A percentile compares a stretch with the other conserved stretches of the same genome.
These are phyloP conservation scores for Sebastes miniatus DNA, from an alignment of 2,797 vertebrate genomes.

Conservation along the genomic window DNA sequence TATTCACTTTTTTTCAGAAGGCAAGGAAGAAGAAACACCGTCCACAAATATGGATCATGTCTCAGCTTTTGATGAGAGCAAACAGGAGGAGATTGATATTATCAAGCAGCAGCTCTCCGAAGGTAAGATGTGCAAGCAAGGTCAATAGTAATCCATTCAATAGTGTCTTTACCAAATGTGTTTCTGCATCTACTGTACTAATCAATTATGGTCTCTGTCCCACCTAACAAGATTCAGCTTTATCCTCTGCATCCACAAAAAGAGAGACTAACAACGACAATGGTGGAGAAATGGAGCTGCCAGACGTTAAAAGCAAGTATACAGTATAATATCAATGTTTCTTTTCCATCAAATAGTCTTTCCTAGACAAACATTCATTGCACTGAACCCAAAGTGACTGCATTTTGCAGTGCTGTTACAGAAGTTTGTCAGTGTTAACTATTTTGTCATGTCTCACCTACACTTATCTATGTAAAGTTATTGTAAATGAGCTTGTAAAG, in stretches of 20 bases:
- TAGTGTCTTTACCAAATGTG: neutral
- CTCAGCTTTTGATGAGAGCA: neutral
- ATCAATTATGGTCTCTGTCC: neutral
- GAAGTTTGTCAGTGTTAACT: neutral
- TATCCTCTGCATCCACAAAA: neutral
- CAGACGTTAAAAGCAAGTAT: neutral
- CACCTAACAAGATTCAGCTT: neutral
- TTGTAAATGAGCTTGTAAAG: neutral
- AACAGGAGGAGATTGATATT: neutral
- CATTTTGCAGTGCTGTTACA: neutral
- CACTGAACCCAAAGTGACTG: neutral
- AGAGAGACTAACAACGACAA: neutral
- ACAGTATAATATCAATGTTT: neutral
- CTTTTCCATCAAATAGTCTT: neutral
- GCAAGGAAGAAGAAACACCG: neutral
- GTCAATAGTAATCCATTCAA: neutral
- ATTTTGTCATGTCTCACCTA: neutral
- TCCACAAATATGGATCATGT: no score
- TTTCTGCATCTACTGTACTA: neutral
- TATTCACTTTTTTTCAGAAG: neutral
- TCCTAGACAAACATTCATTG: neutral
- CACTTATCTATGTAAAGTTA: neutral
- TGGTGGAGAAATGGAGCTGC: neutral
- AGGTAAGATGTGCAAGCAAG: constrained; percentile 22
- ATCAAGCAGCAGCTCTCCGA: neutral